Percentiles rank a stretch among this genome's conserved stretches.
Evolutionary conservation across 2,888 invertebrate genomes (phyloP).

Genomic region (Apodemia duryi): DNA sequence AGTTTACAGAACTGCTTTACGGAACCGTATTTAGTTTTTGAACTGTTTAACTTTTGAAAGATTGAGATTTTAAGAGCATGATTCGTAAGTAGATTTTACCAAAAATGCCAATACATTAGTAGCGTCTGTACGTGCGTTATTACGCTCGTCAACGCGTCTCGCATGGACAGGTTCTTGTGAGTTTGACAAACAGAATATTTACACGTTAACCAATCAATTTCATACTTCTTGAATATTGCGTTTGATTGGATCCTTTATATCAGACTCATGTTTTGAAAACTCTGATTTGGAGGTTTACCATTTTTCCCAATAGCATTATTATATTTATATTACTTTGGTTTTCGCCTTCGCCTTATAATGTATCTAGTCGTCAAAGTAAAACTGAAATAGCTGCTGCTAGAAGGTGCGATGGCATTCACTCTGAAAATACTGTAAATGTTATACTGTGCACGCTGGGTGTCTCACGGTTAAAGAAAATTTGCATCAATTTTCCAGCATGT

Average conservation of each 20-base stretch:
- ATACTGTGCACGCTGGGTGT: constrained; percentile 42
- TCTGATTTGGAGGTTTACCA: not conserved
- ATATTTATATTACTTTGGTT: too few species aligned
- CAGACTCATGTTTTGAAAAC: not conserved
- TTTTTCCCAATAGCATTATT: not conserved
- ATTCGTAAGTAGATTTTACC: too few species aligned
- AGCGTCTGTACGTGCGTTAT: too few species aligned
- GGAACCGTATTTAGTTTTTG: too few species aligned
- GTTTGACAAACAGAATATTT: not conserved
- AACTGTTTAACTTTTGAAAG: too few species aligned
- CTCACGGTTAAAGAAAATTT: constrained; percentile 58
- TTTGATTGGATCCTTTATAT: not conserved
- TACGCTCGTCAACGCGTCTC: not conserved
- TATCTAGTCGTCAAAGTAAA: not conserved
- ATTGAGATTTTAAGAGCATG: too few species aligned
- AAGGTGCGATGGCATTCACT: not conserved
- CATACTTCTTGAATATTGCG: not conserved
- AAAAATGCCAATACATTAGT: too few species aligned
- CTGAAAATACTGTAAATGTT: not conserved
- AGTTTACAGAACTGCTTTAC: too few species aligned
- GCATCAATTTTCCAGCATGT: constrained; percentile 59
- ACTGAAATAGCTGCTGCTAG: not conserved
- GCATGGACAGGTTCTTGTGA: not conserved
- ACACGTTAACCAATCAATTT: not conserved
- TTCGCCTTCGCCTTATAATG: too few species aligned